Conservation (phyloP, 2,797 vertebrate species). For the Catharus ustulatus region DNA sequence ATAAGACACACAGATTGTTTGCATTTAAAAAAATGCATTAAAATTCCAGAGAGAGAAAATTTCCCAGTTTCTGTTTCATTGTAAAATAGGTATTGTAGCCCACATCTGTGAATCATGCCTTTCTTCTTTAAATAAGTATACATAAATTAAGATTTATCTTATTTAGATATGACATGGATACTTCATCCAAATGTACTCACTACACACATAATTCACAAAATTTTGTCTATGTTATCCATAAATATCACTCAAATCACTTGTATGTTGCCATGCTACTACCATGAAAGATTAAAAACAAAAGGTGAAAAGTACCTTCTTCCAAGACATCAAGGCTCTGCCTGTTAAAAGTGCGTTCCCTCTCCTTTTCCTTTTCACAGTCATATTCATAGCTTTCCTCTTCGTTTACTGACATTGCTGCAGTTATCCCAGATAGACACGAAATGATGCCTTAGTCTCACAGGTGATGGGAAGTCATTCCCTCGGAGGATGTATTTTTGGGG, state of each 20-base stretch:
- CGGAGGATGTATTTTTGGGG: not conserved
- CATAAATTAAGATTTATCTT: not conserved
- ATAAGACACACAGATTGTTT: not conserved
- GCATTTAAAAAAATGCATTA: not conserved
- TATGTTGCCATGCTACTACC: not conserved
- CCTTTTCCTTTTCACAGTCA: constrained; percentile 62
- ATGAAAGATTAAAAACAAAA: not conserved
- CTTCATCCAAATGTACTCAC: not conserved
- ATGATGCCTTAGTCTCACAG: not conserved
- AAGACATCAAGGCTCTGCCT: constrained; percentile 68
- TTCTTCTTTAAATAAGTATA: not conserved
- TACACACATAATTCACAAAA: not conserved
- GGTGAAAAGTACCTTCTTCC: constrained; percentile 81
- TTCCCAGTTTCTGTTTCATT: not conserved
- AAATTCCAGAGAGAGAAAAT: not conserved
- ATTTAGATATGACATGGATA: not conserved
- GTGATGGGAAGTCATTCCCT: constrained; percentile 28
- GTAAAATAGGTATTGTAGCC: not conserved
- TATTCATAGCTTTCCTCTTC: constrained; percentile 81
- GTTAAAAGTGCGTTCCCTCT: not conserved
- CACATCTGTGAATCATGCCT: not conserved
- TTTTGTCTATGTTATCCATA: not conserved
- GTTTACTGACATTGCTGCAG: constrained; percentile 75
- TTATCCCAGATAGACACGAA: not conserved
- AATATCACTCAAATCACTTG: not conserved